phyloP scores from a whole-genome alignment of 2,888 invertebrate genomes.

The Pomacea canaliculata region DNA sequence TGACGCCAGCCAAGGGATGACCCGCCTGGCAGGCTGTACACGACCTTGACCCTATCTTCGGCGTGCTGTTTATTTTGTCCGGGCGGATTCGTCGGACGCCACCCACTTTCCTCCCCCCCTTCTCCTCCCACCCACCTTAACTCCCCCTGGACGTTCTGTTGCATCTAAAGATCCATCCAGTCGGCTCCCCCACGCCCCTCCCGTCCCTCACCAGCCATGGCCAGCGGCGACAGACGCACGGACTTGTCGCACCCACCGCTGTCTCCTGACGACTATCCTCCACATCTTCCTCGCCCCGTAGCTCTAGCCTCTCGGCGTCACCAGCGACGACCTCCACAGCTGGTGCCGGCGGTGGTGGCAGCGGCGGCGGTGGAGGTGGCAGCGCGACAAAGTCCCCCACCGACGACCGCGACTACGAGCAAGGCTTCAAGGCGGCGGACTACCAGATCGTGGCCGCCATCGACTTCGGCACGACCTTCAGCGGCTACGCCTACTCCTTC shows the following conservation, averaged over 20 bases:
- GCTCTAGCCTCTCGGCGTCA: background rate
- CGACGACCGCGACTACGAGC: conserved; percentile 23
- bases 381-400: conserved; percentile 29
- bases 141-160: background rate
- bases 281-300: background rate
- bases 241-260: too few species aligned
- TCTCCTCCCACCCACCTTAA: background rate
- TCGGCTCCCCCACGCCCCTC: background rate
- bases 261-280: too few species aligned
- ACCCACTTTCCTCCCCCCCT: background rate
- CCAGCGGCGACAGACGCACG: too few species aligned
- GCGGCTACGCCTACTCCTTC: conserved; percentile 63
- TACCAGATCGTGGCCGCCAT: conserved; percentile 62
- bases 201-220: background rate
- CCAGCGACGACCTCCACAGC: background rate
- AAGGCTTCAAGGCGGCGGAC: conserved; percentile 37
- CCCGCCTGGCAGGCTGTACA: too few species aligned
- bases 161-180: too few species aligned
- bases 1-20: too few species aligned
- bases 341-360: too few species aligned
- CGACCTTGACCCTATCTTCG: too few species aligned
- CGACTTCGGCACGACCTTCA: conserved; percentile 63
- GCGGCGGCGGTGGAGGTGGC: conserved; percentile 12
- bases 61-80: too few species aligned
- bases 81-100: too few species aligned